Evolutionary conservation across 2,888 invertebrate species (phyloP).

Genomic region (Spodoptera littoralis): DNA sequence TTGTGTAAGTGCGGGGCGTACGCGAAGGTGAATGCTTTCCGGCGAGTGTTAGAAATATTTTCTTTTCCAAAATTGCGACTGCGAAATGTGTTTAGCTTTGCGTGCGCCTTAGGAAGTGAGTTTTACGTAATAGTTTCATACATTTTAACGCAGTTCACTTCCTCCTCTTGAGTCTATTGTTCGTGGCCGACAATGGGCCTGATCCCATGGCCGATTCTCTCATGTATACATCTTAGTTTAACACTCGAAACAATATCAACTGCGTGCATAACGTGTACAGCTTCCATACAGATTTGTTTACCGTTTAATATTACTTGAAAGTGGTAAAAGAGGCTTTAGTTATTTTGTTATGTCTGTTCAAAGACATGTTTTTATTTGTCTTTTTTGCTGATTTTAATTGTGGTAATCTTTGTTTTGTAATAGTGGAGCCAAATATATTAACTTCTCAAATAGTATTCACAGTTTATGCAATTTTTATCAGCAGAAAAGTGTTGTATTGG

Average conservation of each 20-base stretch:
- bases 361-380: slow-evolving; percentile 40
- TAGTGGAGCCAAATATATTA: neutral
- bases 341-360: slow-evolving; percentile 48
- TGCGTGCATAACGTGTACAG: slow-evolving; percentile 13
- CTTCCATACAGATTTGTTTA: slow-evolving; percentile 8
- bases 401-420: slow-evolving; percentile 4
- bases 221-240: slow-evolving; percentile 39
- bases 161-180: slow-evolving; percentile 51
- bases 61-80: slow-evolving; percentile 52
- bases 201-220: slow-evolving; percentile 50
- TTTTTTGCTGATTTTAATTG: slow-evolving; percentile 35
- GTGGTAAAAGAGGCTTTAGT: slow-evolving; percentile 43
- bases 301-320: slow-evolving; percentile 32
- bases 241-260: slow-evolving; percentile 39
- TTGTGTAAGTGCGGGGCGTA: slow-evolving; percentile 68
- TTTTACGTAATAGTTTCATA: slow-evolving; percentile 54
- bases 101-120: slow-evolving; percentile 72
- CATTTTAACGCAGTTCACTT: slow-evolving; percentile 51
- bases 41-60: slow-evolving; percentile 53
- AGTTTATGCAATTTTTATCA: slow-evolving; percentile 21
- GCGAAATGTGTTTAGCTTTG: slow-evolving; percentile 71
- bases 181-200: slow-evolving; percentile 49
- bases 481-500: slow-evolving; percentile 19
- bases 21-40: slow-evolving; percentile 75
- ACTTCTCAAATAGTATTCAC: neutral